These are phyloP conservation scores for Glaucidium brasilianum DNA, from an alignment of 2,113 vertebrate genomes.

Conservation along the genomic window DNA sequence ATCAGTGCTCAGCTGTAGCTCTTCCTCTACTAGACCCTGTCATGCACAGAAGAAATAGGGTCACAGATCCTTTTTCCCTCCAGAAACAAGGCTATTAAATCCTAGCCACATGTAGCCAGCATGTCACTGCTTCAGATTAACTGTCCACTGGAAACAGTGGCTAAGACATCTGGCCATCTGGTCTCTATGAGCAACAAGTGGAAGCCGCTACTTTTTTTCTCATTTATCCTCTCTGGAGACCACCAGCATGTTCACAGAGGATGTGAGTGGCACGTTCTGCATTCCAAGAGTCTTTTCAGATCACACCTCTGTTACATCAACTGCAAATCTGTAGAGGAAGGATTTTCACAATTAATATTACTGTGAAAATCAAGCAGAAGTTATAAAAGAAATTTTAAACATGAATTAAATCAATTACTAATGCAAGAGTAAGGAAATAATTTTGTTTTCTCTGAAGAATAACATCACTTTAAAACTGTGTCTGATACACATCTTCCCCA, in stretches of 20 bases:
- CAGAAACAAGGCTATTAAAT: not conserved
- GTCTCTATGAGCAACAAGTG: not conserved
- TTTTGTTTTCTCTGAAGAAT: not conserved
- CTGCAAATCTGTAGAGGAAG: not conserved
- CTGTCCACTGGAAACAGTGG: not conserved
- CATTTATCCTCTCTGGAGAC: not conserved
- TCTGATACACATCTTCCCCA: not conserved
- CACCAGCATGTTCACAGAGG: not conserved
- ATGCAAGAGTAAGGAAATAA: not conserved
- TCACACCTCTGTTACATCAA: not conserved
- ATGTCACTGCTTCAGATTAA: not conserved
- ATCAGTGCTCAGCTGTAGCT: not conserved
- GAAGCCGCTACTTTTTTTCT: not conserved
- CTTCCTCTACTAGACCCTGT: not conserved
- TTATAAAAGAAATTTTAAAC: not conserved
- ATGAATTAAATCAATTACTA: not conserved
- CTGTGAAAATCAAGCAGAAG: not conserved
- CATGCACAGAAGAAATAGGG: not conserved
- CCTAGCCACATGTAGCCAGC: not conserved
- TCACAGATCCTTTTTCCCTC: not conserved
- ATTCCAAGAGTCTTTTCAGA: not conserved
- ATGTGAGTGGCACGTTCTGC: rapidly evolving
- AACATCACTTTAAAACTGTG: not conserved
- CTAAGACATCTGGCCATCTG: not conserved
- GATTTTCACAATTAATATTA: not conserved